These are phyloP conservation scores for Cheilosia pagana DNA, from an alignment of 2,888 invertebrate genomes.

Conservation along the genomic window DNA sequence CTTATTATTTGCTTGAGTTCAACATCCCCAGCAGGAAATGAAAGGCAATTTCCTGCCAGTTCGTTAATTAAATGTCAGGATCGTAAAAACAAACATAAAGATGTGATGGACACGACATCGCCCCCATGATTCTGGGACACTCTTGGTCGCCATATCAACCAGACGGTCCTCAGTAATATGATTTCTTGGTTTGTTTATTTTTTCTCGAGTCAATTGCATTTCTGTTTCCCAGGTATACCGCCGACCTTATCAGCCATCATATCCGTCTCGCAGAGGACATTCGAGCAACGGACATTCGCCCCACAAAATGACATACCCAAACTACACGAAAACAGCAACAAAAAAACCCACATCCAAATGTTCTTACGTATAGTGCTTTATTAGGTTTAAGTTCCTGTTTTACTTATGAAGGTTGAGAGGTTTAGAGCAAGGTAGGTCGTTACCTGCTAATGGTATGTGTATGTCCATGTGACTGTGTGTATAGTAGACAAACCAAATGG, in stretches of 20 bases:
- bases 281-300: not conserved
- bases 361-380: constrained; percentile 16
- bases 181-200: too few relatives aligned
- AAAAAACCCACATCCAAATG: constrained; percentile 23
- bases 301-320: constrained; percentile 6
- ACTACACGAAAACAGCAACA: constrained; percentile 2
- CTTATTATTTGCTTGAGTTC: too few relatives aligned
- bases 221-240: too few relatives aligned
- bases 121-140: too few relatives aligned
- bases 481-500: not conserved
- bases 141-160: too few relatives aligned
- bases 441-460: constrained; percentile 1
- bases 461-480: not conserved
- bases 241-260: not conserved
- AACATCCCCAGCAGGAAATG: not conserved
- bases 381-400: constrained; percentile 34
- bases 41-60: too few relatives aligned
- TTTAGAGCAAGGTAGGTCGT: not conserved
- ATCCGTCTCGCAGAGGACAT: not conserved
- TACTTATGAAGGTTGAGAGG: constrained; percentile 7
- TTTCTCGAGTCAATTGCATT: too few relatives aligned
- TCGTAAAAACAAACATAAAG: too few relatives aligned
- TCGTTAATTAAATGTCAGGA: too few relatives aligned
- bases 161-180: too few relatives aligned
- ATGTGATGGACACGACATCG: too few relatives aligned